phyloP scores from a whole-genome alignment of 2,113 vertebrate species.

The Rhodinocichla rosea region DNA sequence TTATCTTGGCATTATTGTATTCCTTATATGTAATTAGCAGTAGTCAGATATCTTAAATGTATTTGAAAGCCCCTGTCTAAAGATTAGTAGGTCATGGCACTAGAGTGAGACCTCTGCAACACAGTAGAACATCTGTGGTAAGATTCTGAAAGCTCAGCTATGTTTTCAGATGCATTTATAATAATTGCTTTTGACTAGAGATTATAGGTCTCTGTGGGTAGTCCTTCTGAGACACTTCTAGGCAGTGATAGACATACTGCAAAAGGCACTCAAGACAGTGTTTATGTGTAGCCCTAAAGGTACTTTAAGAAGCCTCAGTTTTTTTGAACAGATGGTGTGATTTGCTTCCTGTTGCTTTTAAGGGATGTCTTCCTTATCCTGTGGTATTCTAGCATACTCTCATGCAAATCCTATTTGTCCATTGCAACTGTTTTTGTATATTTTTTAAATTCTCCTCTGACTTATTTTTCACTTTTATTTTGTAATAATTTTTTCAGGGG shows the following conservation, averaged over 20 bases:
- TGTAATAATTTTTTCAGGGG: neutral
- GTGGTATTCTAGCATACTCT: neutral
- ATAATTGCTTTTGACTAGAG: neutral
- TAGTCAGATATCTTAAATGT: neutral
- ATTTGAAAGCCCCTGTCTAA: neutral
- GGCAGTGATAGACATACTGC: neutral
- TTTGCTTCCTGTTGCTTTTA: slow-evolving; percentile 16
- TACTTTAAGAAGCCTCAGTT: neutral
- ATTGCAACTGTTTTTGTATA: neutral
- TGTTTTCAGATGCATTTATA: neutral
- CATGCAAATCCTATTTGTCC: neutral
- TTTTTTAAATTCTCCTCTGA: neutral
- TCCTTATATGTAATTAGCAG: neutral
- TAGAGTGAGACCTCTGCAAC: neutral
- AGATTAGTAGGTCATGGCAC: neutral
- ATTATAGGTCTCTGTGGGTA: neutral
- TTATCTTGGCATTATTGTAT: neutral
- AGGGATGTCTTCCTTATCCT: neutral
- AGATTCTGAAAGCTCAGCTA: neutral
- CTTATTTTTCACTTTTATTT: neutral
- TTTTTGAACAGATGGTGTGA: slow-evolving; percentile 7
- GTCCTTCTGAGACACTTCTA: slow-evolving; percentile 4
- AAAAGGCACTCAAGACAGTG: neutral
- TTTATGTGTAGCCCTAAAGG: neutral
- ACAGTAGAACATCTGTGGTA: neutral